A percentile compares a stretch with the other conserved stretches of the same genome.
These are phyloP conservation scores for Pyralis farinalis DNA, from an alignment of 2,888 invertebrate genomes.

Conservation along the genomic window DNA sequence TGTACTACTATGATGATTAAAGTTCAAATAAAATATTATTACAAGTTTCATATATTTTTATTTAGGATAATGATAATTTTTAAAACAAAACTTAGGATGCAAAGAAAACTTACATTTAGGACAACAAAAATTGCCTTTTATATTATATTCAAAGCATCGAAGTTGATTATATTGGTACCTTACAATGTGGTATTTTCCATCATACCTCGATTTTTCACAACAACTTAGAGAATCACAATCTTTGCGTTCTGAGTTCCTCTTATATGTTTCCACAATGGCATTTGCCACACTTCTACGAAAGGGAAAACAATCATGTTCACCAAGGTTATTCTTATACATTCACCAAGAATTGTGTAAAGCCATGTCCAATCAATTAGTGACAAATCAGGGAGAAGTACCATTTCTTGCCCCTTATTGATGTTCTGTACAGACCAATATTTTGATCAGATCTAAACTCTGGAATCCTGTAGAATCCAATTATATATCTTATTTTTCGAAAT, in stretches of 20 bases:
- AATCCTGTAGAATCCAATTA: not conserved
- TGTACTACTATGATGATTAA: too few relatives aligned
- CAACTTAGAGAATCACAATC: not conserved
- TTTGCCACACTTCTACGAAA: not conserved
- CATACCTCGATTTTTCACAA: not conserved
- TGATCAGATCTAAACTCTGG: constrained; percentile 7
- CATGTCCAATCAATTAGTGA: not conserved
- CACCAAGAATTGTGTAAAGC: not conserved
- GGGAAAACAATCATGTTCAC: not conserved
- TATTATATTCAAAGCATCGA: not conserved
- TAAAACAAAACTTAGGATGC: too few relatives aligned
- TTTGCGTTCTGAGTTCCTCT: not conserved
- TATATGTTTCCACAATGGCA: not conserved
- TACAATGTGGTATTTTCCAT: not conserved
- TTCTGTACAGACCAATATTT: constrained; percentile 5
- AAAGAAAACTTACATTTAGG: not conserved
- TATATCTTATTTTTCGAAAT: too few relatives aligned
- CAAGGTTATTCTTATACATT: not conserved
- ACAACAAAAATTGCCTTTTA: constrained; percentile 1
- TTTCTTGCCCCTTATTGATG: constrained; percentile 6
- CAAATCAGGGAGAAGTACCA: constrained; percentile 4
- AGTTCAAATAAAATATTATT: too few relatives aligned
- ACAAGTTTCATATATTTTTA: too few relatives aligned
- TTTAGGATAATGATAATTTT: too few relatives aligned
- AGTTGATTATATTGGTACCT: not conserved